These are phyloP conservation scores for Tetraodon nigroviridis DNA, from an alignment of 2,113 vertebrate genomes.

Conservation along the genomic window DNA sequence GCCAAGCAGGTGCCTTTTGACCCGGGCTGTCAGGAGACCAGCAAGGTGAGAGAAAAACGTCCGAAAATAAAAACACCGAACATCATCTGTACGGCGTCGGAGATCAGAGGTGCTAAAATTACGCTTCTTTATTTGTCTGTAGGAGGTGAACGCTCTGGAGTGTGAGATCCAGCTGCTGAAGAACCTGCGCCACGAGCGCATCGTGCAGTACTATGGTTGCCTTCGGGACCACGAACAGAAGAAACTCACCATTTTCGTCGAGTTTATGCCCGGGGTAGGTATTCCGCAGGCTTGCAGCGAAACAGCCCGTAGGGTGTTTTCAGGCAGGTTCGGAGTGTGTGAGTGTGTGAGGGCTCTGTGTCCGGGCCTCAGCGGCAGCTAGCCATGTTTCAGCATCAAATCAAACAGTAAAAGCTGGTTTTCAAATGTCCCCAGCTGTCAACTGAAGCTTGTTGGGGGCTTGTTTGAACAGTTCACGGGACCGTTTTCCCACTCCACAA, in stretches of 20 bases:
- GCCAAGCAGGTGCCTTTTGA: constrained; percentile 92
- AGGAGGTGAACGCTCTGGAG: constrained; percentile 91
- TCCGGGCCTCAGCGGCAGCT: constrained; percentile 7
- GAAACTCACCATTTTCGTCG: constrained; percentile 88
- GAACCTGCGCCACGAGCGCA: constrained; percentile 85
- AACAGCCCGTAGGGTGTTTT: neutral
- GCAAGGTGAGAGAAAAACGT: constrained; percentile 75
- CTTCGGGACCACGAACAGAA: constrained; percentile 81
- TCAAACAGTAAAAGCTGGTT: constrained; percentile 28
- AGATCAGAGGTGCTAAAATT: neutral
- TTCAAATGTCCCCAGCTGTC: constrained; percentile 53
- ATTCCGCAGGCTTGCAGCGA: neutral
- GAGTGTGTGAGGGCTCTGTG: neutral
- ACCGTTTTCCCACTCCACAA: constrained; percentile 57
- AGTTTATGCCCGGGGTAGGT: constrained; percentile 91
- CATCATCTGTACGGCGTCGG: too few relatives aligned
- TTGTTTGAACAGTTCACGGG: constrained; percentile 50
- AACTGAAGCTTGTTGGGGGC: constrained; percentile 1
- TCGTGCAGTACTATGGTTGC: constrained; percentile 89
- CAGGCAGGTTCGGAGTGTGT: neutral
- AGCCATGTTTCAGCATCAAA: constrained; percentile 14
- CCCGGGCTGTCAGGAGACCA: constrained; percentile 85
- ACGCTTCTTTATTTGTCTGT: neutral
- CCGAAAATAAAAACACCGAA: neutral
- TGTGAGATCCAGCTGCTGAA: constrained; percentile 92